Percentiles rank a stretch among this genome's conserved stretches.
Evolutionary conservation across 2,888 invertebrate species (phyloP).

Genomic region (Hymenopus coronatus): DNA sequence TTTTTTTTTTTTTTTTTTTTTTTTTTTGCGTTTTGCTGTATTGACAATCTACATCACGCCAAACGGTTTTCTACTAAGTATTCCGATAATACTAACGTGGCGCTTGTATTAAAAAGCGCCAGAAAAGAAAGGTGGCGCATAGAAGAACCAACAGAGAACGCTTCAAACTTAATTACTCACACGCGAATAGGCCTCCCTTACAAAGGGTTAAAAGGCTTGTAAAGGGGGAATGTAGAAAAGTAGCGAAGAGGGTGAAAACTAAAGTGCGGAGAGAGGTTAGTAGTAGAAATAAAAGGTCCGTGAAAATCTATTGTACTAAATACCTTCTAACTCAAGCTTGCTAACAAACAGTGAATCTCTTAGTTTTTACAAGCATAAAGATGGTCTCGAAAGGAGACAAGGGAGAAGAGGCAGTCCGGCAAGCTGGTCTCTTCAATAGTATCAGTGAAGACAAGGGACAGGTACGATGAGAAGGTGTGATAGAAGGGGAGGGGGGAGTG

Average conservation of each 20-base stretch:
- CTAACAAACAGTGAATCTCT: background rate
- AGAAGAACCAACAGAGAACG: background rate
- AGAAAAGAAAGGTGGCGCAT: background rate
- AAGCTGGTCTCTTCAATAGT: background rate
- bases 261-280: background rate
- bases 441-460: background rate
- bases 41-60: too few relatives aligned
- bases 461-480: background rate
- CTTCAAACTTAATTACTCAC: constrained; percentile 7
- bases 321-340: background rate
- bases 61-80: background rate
- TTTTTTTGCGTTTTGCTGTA: too few relatives aligned
- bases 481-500: background rate
- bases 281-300: background rate
- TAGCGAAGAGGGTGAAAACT: background rate
- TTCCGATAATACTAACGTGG: background rate
- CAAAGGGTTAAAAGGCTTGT: background rate
- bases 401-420: background rate
- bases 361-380: background rate
- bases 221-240: background rate
- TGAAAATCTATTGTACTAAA: background rate
- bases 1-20: too few relatives aligned
- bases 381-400: background rate
- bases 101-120: background rate
- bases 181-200: background rate